Evolutionary conservation across 2,888 invertebrate species (phyloP), one percentile per base, ranked within the genome.

Genomic region (Cheiracanthium punctorium): DNA sequence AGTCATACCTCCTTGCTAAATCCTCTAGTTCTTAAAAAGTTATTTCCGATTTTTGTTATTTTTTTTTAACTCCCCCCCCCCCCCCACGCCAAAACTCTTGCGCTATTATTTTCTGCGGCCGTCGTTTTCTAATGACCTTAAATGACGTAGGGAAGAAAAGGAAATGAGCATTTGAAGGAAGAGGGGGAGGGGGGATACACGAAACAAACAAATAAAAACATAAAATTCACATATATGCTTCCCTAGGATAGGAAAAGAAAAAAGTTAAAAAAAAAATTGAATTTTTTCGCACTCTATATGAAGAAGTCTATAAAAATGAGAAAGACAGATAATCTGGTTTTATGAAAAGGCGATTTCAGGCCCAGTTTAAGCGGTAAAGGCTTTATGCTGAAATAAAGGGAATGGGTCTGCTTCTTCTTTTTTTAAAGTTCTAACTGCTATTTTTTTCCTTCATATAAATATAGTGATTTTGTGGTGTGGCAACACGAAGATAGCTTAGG

Each of bases 71-170:
- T n/a, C n/a, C n/a, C n/a, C n/a, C n/a, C n/a, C n/a, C n/a, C n/a
- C n/a, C n/a, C 43, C n/a, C 37, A 70, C 20, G 17, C n/a, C 12
- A 17, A 58, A 32, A 10, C n/a, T 48, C 41, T 14, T 52, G 32
- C 69, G 72, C 71, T 71, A 82, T 75, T 82, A 75, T 82, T 82
- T 82, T 76, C 75, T 82, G 82, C 30, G 71, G 70, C 71, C 71
- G 82, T 82, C 82, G 82, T 82, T 82, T 82, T 82, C 82, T 82
- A 82, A 82, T 82, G 82, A 82, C 82, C 76, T 64, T 82, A 82
- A 82, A 82, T 82, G 82, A 76, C 71, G 75, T 82, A 43, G 82
- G 74, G 74, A 65, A 65, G 41, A 82, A 69, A 70, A 43, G 76
- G 76, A 82, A 82, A 82, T 82, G 82, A 82, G 70, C 76, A 70